phyloP scores from a whole-genome alignment of 1,140 invertebrate species.

The Drosophila nasuta region DNA sequence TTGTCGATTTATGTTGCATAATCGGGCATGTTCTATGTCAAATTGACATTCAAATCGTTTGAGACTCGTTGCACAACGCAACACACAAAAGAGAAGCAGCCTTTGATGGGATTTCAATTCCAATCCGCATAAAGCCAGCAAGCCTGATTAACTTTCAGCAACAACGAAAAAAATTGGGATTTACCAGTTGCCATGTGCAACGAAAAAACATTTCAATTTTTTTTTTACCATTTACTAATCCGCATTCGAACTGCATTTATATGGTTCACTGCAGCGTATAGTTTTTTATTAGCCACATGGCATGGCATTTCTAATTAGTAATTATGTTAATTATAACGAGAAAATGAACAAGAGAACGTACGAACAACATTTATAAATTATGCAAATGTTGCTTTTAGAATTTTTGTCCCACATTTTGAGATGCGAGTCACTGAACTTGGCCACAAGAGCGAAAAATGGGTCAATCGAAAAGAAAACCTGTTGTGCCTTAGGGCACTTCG shows the following conservation, averaged over 20 bases:
- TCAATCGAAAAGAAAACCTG: constrained; percentile 63
- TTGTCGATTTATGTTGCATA: constrained; percentile 16
- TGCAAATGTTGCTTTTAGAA: constrained; percentile 58
- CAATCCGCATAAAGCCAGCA: constrained; percentile 48
- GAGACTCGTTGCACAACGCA: constrained; percentile 26
- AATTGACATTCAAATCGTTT: constrained; percentile 15
- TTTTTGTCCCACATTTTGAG: constrained; percentile 66
- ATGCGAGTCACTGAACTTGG: constrained; percentile 56
- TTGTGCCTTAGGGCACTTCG: constrained; percentile 20
- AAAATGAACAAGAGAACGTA: not conserved
- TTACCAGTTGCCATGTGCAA: constrained; percentile 30
- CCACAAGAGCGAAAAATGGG: constrained; percentile 51
- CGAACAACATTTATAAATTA: constrained; percentile 60
- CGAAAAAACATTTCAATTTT: constrained; percentile 7
- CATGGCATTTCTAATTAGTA: constrained; percentile 51
- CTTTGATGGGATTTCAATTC: constrained; percentile 59
- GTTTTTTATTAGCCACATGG: constrained; percentile 5
- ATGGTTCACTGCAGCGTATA: not conserved
- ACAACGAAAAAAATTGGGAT: constrained; percentile 22
- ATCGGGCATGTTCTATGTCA: not conserved
- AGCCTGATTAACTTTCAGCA: constrained; percentile 38
- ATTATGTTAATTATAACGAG: constrained; percentile 53
- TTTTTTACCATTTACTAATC: constrained; percentile 11
- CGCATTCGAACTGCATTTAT: not conserved
- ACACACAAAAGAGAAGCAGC: constrained; percentile 13